Conservation (phyloP, 2,113 vertebrate genomes). For the Geococcyx californianus region DNA sequence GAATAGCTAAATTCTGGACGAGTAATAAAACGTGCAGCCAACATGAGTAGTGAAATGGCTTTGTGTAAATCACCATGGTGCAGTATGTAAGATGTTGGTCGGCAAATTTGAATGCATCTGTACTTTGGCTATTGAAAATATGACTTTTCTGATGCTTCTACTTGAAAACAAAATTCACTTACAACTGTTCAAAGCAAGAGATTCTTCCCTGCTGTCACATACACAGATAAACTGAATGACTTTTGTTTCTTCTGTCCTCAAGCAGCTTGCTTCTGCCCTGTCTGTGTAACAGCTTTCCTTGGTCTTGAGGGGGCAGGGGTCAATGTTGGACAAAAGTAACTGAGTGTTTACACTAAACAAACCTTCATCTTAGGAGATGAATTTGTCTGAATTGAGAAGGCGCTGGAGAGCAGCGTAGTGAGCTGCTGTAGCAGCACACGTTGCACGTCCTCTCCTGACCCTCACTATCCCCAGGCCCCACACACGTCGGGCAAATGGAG, state of each 20-base stretch:
- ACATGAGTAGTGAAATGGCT: fast-evolving
- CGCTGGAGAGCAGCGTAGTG: neutral
- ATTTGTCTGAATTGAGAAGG: neutral
- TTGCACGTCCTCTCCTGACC: conserved; percentile 68
- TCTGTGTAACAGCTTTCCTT: neutral
- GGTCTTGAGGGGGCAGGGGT: neutral
- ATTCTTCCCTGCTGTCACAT: neutral
- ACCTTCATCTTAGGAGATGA: neutral
- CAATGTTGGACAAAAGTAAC: neutral
- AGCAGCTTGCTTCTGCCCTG: neutral
- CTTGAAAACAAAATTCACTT: neutral
- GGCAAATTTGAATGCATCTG: no score
- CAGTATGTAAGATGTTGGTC: neutral
- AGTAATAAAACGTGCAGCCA: neutral
- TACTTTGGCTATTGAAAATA: no score
- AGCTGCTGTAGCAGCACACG: conserved; percentile 54
- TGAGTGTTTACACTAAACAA: neutral
- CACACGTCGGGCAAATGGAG: conserved; percentile 59
- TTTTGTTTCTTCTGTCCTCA: neutral
- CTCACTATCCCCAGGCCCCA: conserved; percentile 11
- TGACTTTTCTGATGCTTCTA: no score
- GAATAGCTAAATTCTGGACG: neutral
- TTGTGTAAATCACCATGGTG: neutral
- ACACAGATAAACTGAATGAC: no score
- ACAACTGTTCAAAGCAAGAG: neutral